A percentile compares a stretch with the other conserved stretches of the same genome.
Conservation (phyloP, 2,888 invertebrate species). For the Latheticus oryzae region DNA sequence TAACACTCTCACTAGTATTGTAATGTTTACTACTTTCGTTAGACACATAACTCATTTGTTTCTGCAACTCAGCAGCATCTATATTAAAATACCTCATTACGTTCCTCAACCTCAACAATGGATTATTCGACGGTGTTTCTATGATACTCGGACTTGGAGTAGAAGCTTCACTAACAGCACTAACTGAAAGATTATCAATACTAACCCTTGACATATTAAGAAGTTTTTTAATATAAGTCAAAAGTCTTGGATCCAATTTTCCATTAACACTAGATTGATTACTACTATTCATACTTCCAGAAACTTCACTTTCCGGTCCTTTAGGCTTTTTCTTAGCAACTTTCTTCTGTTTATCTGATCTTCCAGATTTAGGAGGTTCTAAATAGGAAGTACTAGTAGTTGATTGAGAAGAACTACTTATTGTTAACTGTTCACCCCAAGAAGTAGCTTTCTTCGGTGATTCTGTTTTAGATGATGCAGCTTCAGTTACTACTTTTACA, state of each 20-base stretch:
- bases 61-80: constrained; percentile 48
- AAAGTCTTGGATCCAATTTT: constrained; percentile 60
- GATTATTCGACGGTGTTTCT: constrained; percentile 62
- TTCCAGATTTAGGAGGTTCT: constrained; percentile 59
- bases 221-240: constrained; percentile 67
- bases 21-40: constrained; percentile 39
- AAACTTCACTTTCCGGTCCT: constrained; percentile 7
- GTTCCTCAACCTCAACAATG: constrained; percentile 45
- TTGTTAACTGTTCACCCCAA: constrained; percentile 59
- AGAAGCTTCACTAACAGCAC: constrained; percentile 65
- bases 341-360: constrained; percentile 3
- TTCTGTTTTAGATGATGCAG: background rate
- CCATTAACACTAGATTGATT: background rate
- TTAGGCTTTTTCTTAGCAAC: background rate
- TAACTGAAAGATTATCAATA: constrained; percentile 66
- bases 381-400: constrained; percentile 62
- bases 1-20: constrained; percentile 36
- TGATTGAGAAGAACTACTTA: constrained; percentile 51
- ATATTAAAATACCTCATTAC: constrained; percentile 52
- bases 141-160: constrained; percentile 67
- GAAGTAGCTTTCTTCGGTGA: constrained; percentile 46
- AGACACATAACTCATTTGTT: constrained; percentile 48
- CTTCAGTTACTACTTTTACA: constrained; percentile 23
- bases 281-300: constrained; percentile 9
- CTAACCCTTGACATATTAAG: constrained; percentile 67